phyloP scores from a whole-genome alignment of 1,140 invertebrate species.

The Caerostris darwini region DNA sequence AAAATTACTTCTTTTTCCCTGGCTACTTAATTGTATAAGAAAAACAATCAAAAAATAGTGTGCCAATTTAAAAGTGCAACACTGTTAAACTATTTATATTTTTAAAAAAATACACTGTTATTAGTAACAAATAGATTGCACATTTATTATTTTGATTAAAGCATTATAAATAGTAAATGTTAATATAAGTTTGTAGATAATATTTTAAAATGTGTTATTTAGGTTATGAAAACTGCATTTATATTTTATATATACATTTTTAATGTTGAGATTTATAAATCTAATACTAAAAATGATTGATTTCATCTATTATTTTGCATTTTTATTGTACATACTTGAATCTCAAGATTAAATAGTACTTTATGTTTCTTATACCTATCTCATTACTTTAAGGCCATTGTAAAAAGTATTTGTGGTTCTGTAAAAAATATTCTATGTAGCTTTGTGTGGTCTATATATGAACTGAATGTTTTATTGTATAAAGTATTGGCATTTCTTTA shows the following conservation, averaged over 20 bases:
- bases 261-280: neutral
- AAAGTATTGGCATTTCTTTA: constrained; percentile 24
- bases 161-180: neutral
- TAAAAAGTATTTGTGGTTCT: neutral
- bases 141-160: neutral
- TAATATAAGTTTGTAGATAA: neutral
- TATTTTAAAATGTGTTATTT: neutral
- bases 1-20: neutral
- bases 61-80: constrained; percentile 44
- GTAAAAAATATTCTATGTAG: neutral
- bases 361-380: neutral
- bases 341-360: neutral
- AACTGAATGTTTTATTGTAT: neutral
- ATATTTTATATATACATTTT: neutral
- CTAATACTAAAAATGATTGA: neutral
- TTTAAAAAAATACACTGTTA: neutral
- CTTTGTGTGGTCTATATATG: neutral
- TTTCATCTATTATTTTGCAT: neutral
- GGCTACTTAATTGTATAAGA: neutral
- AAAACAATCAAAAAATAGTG: constrained; percentile 57
- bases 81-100: constrained; percentile 10
- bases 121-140: neutral
- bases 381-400: neutral
- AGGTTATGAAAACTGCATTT: neutral
- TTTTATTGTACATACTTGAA: neutral